Evolutionary conservation across 2,888 invertebrate species (phyloP), one percentile per base, ranked within the genome.

Genomic region (Gymnocheta viridis): DNA sequence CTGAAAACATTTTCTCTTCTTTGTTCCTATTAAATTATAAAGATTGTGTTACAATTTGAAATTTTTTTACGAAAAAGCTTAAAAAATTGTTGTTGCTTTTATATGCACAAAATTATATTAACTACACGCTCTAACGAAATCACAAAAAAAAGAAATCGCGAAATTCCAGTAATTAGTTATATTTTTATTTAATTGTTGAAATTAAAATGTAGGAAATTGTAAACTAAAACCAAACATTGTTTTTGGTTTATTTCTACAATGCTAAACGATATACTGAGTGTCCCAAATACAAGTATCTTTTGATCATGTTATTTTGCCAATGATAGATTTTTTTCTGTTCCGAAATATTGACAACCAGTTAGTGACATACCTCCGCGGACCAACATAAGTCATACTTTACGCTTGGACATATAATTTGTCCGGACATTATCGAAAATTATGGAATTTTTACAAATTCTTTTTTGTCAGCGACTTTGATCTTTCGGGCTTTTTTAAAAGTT

Each of bases 201-300:
- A 49, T 17, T 44, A 17, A 29, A 62, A 73, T 60, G 44, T 62
- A 73, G 73, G 73, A 73, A 73, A 62, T 62, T 58, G 51, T 35
- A 51, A 67, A 67, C 22, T 24, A 12, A 24, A 51, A 73, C n/a
- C 62, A 24, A 62, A 62, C 41, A 41, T 6, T 9, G n/a, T 27
- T 51, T 27, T 54, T 38, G 10, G 4, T 17, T 51, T 44, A 17
- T 7, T 44, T 5, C n/a, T 41, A 41, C 2, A 14, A 7, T 44
- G n/a, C n/a, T n/a, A n/a, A n/a, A n/a, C n/a, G n/a, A n/a, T n/a
- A n/a, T n/a, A n/a, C n/a, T n/a, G n/a, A n/a, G n/a, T n/a, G n/a
- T n/a, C n/a, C n/a, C n/a, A n/a, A n/a, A n/a, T n/a, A n/a, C n/a
- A n/a, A n/a, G n/a, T n/a, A n/a, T n/a, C n/a, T n/a, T n/a, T n/a